Percentiles rank a stretch among this genome's conserved stretches.
Conservation (phyloP, 1,140 invertebrate species). For the Trichonephila clavipes region DNA sequence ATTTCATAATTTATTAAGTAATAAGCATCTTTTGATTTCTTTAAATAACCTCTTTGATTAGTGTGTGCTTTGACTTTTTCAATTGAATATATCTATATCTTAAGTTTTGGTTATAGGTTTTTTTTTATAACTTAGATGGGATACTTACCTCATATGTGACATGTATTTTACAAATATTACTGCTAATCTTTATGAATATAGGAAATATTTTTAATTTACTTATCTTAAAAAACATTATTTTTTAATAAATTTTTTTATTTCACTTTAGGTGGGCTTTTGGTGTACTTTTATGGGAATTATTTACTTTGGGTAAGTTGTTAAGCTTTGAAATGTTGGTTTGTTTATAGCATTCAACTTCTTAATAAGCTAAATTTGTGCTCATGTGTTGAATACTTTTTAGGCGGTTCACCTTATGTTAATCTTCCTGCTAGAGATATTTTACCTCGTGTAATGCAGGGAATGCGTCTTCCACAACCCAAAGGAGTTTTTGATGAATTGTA, state of each 20-base stretch:
- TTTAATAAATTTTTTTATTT: background rate
- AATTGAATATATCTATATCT: too few species aligned
- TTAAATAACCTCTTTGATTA: too few species aligned
- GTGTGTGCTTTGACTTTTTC: too few species aligned
- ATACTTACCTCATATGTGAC: too few species aligned
- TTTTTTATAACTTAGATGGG: too few species aligned
- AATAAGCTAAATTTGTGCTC: background rate
- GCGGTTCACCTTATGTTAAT: conserved; percentile 88
- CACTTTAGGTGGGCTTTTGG: conserved; percentile 87
- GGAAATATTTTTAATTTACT: too few species aligned
- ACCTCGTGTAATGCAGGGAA: conserved; percentile 85
- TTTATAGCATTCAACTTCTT: background rate
- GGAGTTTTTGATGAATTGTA: conserved; percentile 87
- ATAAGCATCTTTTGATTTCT: too few species aligned
- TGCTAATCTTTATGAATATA: too few species aligned
- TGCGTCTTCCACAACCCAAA: conserved; percentile 86
- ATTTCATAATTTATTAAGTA: too few species aligned
- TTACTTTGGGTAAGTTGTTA: conserved; percentile 84
- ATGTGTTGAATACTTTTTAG: conserved; percentile 78
- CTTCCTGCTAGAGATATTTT: conserved; percentile 85
- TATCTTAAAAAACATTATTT: too few species aligned
- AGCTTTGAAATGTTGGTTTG: background rate
- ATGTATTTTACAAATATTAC: too few species aligned
- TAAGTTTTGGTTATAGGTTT: too few species aligned
- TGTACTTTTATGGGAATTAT: conserved; percentile 90